phyloP scores from a whole-genome alignment of 1,140 invertebrate species.

The Cephus cinctus region DNA sequence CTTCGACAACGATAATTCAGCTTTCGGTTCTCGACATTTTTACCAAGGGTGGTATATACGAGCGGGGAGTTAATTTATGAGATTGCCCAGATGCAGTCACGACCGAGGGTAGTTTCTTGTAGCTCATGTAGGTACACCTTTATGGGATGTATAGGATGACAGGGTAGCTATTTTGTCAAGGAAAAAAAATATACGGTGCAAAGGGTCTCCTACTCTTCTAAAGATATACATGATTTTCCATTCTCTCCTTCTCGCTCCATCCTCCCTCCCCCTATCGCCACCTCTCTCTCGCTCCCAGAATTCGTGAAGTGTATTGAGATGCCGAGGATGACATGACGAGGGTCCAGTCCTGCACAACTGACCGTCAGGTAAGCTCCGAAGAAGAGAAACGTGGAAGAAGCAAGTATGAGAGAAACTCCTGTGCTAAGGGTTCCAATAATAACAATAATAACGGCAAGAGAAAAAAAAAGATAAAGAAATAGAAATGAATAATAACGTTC shows the following conservation, averaged over 20 bases:
- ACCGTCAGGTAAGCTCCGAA: slow-evolving; percentile 44
- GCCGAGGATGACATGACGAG: slow-evolving; percentile 49
- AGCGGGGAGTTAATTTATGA: slow-evolving; percentile 43
- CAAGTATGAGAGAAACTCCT: slow-evolving; percentile 21
- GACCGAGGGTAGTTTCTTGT: no score
- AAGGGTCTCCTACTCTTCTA: slow-evolving; percentile 18
- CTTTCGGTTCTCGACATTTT: no score
- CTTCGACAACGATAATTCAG: no score
- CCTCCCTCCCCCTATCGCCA: slow-evolving; percentile 6
- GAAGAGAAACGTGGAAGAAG: no score
- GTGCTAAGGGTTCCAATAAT: no score
- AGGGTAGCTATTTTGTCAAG: slow-evolving; percentile 31
- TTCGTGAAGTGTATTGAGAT: slow-evolving; percentile 43
- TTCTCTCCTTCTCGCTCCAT: slow-evolving; percentile 4
- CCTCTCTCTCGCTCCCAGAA: slow-evolving; percentile 1
- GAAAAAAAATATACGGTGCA: slow-evolving; percentile 31
- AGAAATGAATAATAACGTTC: slow-evolving; percentile 24
- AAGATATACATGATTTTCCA: no score
- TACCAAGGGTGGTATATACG: no score
- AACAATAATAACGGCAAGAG: slow-evolving; percentile 9
- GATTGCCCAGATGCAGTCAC: slow-evolving; percentile 40
- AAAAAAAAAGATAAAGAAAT: slow-evolving; percentile 18
- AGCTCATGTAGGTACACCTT: no score
- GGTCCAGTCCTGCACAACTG: slow-evolving; percentile 38
- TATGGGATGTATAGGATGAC: no score